Evolutionary conservation across 2,888 invertebrate genomes (phyloP).

Genomic region (Mechanitis mazaeus): DNA sequence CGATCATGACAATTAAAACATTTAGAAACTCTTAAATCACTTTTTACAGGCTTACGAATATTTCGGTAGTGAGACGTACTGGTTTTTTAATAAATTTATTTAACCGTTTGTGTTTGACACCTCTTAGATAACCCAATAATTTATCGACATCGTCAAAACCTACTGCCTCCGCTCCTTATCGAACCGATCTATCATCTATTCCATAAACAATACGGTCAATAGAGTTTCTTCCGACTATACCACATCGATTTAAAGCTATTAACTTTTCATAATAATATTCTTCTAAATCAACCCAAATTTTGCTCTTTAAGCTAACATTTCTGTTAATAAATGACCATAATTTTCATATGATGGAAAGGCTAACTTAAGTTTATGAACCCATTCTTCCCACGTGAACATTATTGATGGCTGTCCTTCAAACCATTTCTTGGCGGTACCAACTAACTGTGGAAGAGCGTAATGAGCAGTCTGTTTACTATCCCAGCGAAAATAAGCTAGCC

Average conservation of each 20-base stretch:
- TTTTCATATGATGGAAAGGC: slow-evolving; percentile 35
- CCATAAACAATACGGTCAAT: slow-evolving; percentile 8
- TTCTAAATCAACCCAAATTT: slow-evolving; percentile 21
- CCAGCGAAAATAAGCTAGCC: slow-evolving; percentile 17
- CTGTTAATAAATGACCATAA: slow-evolving; percentile 31
- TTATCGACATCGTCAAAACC: slow-evolving; percentile 1
- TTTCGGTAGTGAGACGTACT: neutral
- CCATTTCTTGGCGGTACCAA: no score
- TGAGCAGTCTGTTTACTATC: slow-evolving; percentile 28
- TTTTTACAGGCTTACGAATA: neutral
- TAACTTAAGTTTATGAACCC: slow-evolving; percentile 30
- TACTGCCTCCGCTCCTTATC: slow-evolving; percentile 5
- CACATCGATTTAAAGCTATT: slow-evolving; percentile 17
- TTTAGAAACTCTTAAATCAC: no score
- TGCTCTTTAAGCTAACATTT: slow-evolving; percentile 31
- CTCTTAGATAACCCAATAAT: slow-evolving; percentile 3
- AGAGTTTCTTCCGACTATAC: slow-evolving; percentile 9
- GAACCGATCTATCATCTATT: slow-evolving; percentile 8
- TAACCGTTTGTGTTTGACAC: neutral
- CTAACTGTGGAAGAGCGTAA: neutral
- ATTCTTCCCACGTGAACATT: slow-evolving; percentile 29
- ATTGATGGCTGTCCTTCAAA: no score
- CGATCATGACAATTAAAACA: slow-evolving; percentile 15
- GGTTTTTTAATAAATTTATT: neutral
- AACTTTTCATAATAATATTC: slow-evolving; percentile 28